Base-by-base conservation (phyloP, 2,888 invertebrate species). In the Drosophila aldrichi region DNA sequence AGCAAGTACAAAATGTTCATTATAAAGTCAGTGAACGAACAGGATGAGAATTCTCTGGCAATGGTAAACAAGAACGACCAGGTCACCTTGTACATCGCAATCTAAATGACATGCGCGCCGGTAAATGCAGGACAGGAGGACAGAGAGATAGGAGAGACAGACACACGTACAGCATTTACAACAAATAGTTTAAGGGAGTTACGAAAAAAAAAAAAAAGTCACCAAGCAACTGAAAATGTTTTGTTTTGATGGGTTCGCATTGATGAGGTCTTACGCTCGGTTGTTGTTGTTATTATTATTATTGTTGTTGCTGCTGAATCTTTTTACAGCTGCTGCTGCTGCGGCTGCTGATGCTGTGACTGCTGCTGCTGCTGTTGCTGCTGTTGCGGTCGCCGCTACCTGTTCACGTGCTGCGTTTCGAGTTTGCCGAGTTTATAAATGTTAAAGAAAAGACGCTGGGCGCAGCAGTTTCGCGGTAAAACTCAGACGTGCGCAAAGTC, bases 381-480 rank as follows among this genome's bases (percentile, higher is more conserved):
- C 49, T 29, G 25, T 8, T 55, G 54, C 25, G 51, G 76, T 41
- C 59, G 54, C 60, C 71, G 81, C 74, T 82, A 87, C 78, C 89
- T 77, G 89, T 89, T 89, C 82, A 82, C 88, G 82, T 82, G 82
- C 85, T 89, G 76, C 80, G 25, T 46, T 36, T 41, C 20, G 55
- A 48, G 10, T 71, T 71, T 59, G 41, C 41, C 29, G 75, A 90
- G 88, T 90, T 89, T 90, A 89, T 89, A 89, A 89, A 90, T 79
- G 79, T 76, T 70, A 56, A 72, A 62, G 74, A 60, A 79, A 62
- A 72, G 44, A 66, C 76, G 74, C 74, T 82, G 85, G 80, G 90
- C 80, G 74, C 70, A 74, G 72, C 90, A 87, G 90, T 87, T 86
- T 81, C 64, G 74, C 80, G 77, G 73, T 76, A 74, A 79, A 73